phyloP scores from a whole-genome alignment of 2,888 invertebrate genomes.

The Trileptium ribeirensis region DNA sequence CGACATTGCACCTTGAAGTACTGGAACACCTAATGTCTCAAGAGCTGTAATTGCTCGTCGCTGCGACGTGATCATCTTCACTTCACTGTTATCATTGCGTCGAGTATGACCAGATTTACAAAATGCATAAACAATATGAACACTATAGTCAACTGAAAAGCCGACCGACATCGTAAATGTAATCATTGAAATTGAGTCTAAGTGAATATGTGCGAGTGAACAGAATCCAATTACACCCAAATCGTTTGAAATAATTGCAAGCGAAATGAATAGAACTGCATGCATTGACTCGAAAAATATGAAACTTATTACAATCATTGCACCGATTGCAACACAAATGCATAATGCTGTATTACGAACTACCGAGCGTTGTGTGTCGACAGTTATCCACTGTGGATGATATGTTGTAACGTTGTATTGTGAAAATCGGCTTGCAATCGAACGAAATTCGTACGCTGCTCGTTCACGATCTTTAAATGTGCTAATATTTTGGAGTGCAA shows the following conservation, averaged over 20 bases:
- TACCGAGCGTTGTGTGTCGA: neutral
- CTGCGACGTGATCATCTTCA: conserved; percentile 61
- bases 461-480: neutral
- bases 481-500: neutral
- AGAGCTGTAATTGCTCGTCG: neutral
- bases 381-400: neutral
- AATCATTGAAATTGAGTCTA: neutral
- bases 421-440: neutral
- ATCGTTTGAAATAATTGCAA: neutral
- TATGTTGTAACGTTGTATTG: neutral
- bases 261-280: neutral
- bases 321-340: neutral
- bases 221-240: neutral
- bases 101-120: neutral
- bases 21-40: conserved; percentile 75
- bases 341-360: neutral
- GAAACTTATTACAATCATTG: neutral
- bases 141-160: conserved; percentile 85
- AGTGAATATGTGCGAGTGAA: neutral
- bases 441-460: neutral
- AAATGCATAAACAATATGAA: conserved; percentile 79
- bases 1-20: conserved; percentile 78
- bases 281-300: neutral
- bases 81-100: too few species aligned
- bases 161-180: neutral